A percentile compares a stretch with the other conserved stretches of the same genome.
Conservation (phyloP, 2,113 vertebrate genomes). For the Pangasianodon hypophthalmus region DNA sequence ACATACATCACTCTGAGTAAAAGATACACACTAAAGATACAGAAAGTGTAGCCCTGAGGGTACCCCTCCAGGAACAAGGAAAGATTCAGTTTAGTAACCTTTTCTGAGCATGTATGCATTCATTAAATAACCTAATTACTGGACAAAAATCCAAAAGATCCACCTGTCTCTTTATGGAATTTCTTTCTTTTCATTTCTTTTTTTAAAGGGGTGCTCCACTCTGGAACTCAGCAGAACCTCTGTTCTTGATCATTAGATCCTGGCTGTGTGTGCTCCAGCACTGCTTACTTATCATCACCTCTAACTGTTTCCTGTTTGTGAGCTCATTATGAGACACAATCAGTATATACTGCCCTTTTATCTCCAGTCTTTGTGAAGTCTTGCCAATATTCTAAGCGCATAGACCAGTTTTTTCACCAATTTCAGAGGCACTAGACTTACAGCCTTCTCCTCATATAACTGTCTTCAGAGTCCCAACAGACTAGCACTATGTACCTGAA, state of each 20-base stretch:
- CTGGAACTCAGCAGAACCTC: neutral
- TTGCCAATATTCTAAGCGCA: too few species aligned
- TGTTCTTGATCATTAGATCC: neutral
- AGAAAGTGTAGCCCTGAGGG: neutral
- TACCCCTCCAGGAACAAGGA: neutral
- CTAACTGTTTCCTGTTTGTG: too few species aligned
- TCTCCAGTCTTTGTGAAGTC: too few species aligned
- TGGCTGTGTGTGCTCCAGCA: neutral
- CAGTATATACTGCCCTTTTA: too few species aligned
- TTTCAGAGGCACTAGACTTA: too few species aligned
- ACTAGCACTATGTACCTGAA: neutral
- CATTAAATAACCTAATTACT: neutral
- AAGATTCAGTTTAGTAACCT: neutral
- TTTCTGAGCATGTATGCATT: too few species aligned
- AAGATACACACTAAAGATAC: neutral
- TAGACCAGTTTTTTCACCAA: too few species aligned
- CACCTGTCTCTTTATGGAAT: too few species aligned
- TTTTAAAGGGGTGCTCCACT: neutral
- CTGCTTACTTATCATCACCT: neutral
- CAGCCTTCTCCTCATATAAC: too few species aligned
- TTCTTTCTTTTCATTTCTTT: too few species aligned
- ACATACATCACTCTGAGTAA: neutral
- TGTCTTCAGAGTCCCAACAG: neutral
- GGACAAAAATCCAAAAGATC: neutral
- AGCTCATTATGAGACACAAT: too few species aligned